Percentiles rank a stretch among this genome's conserved stretches.
These are phyloP conservation scores for Xenentodon cancila DNA, from an alignment of 2,797 vertebrate genomes.

Conservation along the genomic window DNA sequence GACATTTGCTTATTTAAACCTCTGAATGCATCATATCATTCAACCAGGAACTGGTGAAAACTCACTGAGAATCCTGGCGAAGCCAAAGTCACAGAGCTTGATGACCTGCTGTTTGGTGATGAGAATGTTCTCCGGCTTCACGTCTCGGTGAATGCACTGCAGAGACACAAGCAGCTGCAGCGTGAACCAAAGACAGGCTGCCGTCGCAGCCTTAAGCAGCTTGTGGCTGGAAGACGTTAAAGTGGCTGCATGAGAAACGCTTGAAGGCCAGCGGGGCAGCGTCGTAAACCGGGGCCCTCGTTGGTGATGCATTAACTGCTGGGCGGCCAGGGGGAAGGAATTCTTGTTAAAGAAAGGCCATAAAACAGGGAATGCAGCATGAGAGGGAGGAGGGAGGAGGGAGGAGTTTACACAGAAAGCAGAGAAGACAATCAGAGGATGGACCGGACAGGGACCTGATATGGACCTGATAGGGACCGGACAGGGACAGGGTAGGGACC, in stretches of 20 bases:
- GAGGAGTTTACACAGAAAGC: constrained; percentile 52
- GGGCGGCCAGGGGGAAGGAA: constrained; percentile 65
- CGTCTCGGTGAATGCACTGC: constrained; percentile 96
- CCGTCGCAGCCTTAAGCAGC: too few relatives aligned
- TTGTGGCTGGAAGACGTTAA: too few relatives aligned
- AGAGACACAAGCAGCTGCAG: too few relatives aligned
- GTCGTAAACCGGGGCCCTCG: too few relatives aligned
- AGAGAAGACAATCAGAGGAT: background rate
- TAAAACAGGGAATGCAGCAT: constrained; percentile 44
- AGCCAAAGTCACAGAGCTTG: constrained; percentile 97
- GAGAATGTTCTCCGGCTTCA: constrained; percentile 97
- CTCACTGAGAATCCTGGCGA: constrained; percentile 95
- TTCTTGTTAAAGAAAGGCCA: constrained; percentile 58
- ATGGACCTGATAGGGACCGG: too few relatives aligned
- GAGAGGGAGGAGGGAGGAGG: constrained; percentile 42
- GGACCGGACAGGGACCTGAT: too few relatives aligned
- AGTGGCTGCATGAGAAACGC: too few relatives aligned
- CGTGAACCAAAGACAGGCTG: too few relatives aligned
- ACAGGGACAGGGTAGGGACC: too few relatives aligned
- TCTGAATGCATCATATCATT: too few relatives aligned
- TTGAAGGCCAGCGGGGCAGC: too few relatives aligned
- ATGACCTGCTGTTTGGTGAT: constrained; percentile 95
- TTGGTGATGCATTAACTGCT: constrained; percentile 68
- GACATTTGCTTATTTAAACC: too few relatives aligned
- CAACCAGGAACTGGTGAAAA: constrained; percentile 25